phyloP scores from a whole-genome alignment of 2,797 vertebrate species.

The Poliocrania exsul region DNA sequence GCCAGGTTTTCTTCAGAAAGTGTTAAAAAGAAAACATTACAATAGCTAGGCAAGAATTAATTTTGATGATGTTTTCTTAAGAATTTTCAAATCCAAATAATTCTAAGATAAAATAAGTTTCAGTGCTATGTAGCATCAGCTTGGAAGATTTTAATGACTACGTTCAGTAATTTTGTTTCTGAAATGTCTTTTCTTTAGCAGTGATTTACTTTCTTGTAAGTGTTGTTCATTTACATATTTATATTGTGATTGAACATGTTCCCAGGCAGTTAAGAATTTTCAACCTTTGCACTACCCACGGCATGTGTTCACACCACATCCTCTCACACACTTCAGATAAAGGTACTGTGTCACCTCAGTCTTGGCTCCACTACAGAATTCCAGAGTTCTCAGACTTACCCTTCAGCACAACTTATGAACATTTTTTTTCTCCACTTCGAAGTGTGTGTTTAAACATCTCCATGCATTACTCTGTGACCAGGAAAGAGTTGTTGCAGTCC shows the following conservation, averaged over 20 bases:
- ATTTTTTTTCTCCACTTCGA: neutral
- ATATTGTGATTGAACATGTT: neutral
- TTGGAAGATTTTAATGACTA: neutral
- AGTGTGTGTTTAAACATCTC: neutral
- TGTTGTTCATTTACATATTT: neutral
- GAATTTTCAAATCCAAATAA: neutral
- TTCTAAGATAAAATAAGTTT: neutral
- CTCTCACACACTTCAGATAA: neutral
- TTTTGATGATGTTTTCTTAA: neutral
- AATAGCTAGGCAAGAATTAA: neutral
- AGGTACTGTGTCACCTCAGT: neutral
- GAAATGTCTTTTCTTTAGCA: neutral
- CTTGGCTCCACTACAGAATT: neutral
- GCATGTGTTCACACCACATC: neutral
- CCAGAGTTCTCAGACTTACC: neutral
- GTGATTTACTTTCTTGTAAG: neutral
- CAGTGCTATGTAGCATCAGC: neutral
- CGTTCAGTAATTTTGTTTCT: neutral
- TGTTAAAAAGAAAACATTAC: neutral
- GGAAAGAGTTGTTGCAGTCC: neutral
- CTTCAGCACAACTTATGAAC: neutral
- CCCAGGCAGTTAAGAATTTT: neutral
- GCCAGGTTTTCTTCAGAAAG: neutral
- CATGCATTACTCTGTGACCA: neutral
- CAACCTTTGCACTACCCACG: conserved; percentile 3